phyloP scores from a whole-genome alignment of 1,140 invertebrate species.

The Gerris buenoi region DNA sequence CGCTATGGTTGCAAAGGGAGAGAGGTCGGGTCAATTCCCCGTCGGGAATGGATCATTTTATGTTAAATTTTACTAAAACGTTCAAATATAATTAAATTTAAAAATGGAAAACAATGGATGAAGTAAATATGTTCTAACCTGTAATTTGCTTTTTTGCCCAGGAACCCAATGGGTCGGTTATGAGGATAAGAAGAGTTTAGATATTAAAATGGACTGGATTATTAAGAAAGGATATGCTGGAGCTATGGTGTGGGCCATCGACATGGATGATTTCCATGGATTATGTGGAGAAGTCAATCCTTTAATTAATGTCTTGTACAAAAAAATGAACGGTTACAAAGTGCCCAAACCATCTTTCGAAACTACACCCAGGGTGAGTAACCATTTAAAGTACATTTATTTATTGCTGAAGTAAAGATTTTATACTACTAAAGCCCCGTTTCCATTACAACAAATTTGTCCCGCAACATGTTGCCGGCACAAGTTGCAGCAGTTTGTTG shows the following conservation, averaged over 20 bases:
- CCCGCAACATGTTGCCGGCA: too few species aligned
- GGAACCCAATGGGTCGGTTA: slow-evolving; percentile 78
- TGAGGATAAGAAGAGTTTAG: slow-evolving; percentile 60
- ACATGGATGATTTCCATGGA: slow-evolving; percentile 71
- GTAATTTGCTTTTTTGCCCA: slow-evolving; percentile 20
- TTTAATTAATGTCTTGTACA: slow-evolving; percentile 51
- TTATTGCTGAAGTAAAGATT: background rate
- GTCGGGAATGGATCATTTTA: too few species aligned
- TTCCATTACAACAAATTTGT: too few species aligned
- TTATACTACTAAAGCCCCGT: background rate
- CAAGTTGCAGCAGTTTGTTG: too few species aligned
- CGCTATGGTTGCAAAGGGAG: too few species aligned
- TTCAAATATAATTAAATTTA: too few species aligned
- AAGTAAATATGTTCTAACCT: background rate
- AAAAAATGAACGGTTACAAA: slow-evolving; percentile 54
- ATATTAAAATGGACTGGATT: slow-evolving; percentile 76
- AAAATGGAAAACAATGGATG: too few species aligned
- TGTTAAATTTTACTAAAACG: too few species aligned
- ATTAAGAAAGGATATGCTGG: slow-evolving; percentile 66
- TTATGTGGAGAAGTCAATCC: slow-evolving; percentile 57
- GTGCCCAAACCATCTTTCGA: slow-evolving; percentile 50
- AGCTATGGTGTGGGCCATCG: slow-evolving; percentile 74
- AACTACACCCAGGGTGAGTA: slow-evolving; percentile 49
- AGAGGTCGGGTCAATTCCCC: too few species aligned
- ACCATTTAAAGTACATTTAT: background rate